Base-by-base conservation (phyloP, 2,797 vertebrate genomes). In the Poeciliopsis presidionis region DNA sequence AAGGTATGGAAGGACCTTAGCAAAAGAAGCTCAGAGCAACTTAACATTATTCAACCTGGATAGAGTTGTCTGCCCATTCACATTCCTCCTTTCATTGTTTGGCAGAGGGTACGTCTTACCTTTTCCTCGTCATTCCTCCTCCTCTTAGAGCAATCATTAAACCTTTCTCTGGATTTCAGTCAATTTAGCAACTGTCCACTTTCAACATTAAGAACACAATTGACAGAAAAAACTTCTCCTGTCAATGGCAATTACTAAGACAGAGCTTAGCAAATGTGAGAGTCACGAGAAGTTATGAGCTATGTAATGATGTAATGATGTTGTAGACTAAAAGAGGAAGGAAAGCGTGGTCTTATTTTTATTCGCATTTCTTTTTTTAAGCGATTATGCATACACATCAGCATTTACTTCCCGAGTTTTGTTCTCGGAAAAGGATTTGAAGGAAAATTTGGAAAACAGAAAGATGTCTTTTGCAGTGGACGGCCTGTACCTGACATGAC, bases 21-120 rank as follows among this genome's bases (percentile, higher is more conserved):
- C 61, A 78, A 81, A 65, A 87, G 79, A 82, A 41, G 53, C 82
- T 36, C 74, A 53, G 81, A 76, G 84, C 45, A 81, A 85, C 63
- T 11, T 69, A 83, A 76, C 91, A 91, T 88, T 83, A 90, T 88
- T 89, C 85, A 88, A 77, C 81, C 57, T 75, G 51, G 86, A 80
- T 77, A 70, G 1, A 63, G 75, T 61, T 61, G 73, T 88, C 86
- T 86, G 82, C 88, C 85, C 90, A 82, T 78, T 89, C 72, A 74
- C 80, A 81, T 79, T 82, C 76, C 69, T 5, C 53, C 77, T 84
- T 84, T 83, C 81, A 77, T 89, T 41, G 2, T 85, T 84, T 76
- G 77, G 81, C 75, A 73, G 72, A 69, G 63, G n/a, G 33, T 84
- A 87, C 82, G 8, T 53, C 22, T 75, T 90, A 57, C 16, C 4